Conservation (phyloP, 2,888 invertebrate species). For the Diabrotica balteata region DNA sequence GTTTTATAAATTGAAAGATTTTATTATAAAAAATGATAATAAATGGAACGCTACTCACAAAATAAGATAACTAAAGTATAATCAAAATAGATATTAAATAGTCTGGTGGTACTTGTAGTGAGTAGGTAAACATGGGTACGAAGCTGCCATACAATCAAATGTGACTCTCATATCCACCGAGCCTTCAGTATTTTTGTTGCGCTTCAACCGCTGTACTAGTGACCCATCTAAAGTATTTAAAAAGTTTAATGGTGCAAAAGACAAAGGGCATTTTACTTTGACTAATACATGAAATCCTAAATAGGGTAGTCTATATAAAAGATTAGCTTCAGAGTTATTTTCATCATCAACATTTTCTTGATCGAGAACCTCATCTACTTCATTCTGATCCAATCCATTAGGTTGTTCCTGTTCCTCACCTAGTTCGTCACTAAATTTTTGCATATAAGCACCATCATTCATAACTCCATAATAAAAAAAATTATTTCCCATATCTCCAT, state of each 20-base stretch:
- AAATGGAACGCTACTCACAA: constrained; percentile 14
- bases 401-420: too few species aligned
- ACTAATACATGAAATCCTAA: constrained; percentile 50
- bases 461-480: constrained; percentile 56
- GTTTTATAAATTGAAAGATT: too few species aligned
- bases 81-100: constrained; percentile 20
- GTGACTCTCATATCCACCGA: constrained; percentile 41
- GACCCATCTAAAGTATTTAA: constrained; percentile 34
- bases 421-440: constrained; percentile 46
- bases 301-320: constrained; percentile 41
- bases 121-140: constrained; percentile 50
- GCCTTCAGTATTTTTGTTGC: constrained; percentile 33
- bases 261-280: constrained; percentile 48
- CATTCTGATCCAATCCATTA: too few species aligned
- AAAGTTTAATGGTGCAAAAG: constrained; percentile 47
- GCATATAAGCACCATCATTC: constrained; percentile 54
- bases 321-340: constrained; percentile 38
- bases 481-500: constrained; percentile 52
- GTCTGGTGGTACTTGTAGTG: constrained; percentile 40
- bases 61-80: constrained; percentile 28
- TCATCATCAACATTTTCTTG: constrained; percentile 42
- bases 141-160: constrained; percentile 51
- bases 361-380: constrained; percentile 38
- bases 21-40: constrained; percentile 13
- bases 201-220: constrained; percentile 25